Evolutionary conservation across 2,797 vertebrate species (phyloP).

Genomic region (Pseudotriccus pelzelni): DNA sequence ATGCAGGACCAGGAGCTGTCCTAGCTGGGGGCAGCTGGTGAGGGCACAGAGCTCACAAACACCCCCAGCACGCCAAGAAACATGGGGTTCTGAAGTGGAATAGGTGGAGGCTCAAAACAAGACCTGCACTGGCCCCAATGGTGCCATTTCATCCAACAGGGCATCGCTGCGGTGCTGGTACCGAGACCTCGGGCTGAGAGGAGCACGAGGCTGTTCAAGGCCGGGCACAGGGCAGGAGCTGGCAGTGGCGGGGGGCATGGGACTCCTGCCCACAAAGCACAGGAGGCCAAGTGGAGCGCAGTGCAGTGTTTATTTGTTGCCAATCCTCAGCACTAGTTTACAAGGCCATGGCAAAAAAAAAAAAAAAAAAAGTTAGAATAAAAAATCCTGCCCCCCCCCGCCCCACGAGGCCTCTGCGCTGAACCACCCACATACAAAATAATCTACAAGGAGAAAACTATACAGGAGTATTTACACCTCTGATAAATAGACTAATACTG

Average conservation of each 20-base stretch:
- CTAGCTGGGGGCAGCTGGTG: not conserved
- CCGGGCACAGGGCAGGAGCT: not conserved
- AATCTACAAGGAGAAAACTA: slow-evolving; percentile 84
- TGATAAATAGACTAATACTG: slow-evolving; percentile 95
- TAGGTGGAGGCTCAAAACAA: not conserved
- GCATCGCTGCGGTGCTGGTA: not conserved
- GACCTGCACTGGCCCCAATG: accelerated
- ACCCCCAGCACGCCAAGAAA: not conserved
- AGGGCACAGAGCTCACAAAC: not conserved
- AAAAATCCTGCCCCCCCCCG: slow-evolving; percentile 60
- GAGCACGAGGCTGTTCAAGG: not conserved
- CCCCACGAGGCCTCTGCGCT: slow-evolving; percentile 16
- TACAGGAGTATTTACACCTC: slow-evolving; percentile 94
- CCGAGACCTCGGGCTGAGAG: accelerated
- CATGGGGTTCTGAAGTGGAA: not conserved
- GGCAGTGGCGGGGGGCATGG: accelerated
- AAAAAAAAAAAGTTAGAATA: slow-evolving; percentile 26
- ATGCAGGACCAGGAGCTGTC: not conserved
- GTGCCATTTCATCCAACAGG: not conserved
- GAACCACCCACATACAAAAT: slow-evolving; percentile 75
- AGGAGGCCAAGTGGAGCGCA: not conserved
- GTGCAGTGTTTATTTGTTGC: slow-evolving; percentile 75
- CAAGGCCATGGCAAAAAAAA: slow-evolving; percentile 58
- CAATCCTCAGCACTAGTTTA: slow-evolving; percentile 66
- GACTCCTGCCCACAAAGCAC: not conserved